Evolutionary conservation across 2,797 vertebrate species (phyloP).

Genomic region (Anguilla obscura): DNA sequence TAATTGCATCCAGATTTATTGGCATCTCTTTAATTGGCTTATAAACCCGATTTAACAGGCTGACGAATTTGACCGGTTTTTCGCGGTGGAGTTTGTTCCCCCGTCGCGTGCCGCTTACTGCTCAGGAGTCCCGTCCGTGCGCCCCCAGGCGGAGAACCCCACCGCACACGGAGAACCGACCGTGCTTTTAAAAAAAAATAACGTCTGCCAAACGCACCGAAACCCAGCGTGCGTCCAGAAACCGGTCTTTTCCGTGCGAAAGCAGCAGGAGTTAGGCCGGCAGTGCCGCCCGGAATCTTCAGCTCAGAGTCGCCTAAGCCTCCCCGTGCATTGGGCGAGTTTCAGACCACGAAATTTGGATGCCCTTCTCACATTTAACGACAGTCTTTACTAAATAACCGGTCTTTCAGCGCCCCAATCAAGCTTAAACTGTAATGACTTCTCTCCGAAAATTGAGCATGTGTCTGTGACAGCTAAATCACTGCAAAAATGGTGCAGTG

Average conservation of each 20-base stretch:
- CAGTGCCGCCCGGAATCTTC: background rate
- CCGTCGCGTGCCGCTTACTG: conserved; percentile 48
- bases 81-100: conserved; percentile 56
- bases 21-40: conserved; percentile 48
- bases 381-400: background rate
- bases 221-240: background rate
- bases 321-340: background rate
- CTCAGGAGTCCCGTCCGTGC: conserved; percentile 45
- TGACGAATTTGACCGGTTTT: conserved; percentile 55
- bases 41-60: conserved; percentile 57
- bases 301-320: background rate
- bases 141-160: conserved; percentile 41
- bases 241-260: background rate
- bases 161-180: conserved; percentile 65
- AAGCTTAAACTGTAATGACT: conserved; percentile 5
- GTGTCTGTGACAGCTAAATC: conserved; percentile 5
- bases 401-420: background rate
- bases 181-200: conserved; percentile 3
- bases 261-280: background rate
- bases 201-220: background rate
- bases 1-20: conserved; percentile 61
- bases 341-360: background rate
- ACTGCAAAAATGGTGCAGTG: background rate
- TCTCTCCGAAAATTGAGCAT: background rate
- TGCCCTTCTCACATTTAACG: background rate